Evolutionary conservation across 2,888 invertebrate genomes (phyloP).

Genomic region (Muscina levida): DNA sequence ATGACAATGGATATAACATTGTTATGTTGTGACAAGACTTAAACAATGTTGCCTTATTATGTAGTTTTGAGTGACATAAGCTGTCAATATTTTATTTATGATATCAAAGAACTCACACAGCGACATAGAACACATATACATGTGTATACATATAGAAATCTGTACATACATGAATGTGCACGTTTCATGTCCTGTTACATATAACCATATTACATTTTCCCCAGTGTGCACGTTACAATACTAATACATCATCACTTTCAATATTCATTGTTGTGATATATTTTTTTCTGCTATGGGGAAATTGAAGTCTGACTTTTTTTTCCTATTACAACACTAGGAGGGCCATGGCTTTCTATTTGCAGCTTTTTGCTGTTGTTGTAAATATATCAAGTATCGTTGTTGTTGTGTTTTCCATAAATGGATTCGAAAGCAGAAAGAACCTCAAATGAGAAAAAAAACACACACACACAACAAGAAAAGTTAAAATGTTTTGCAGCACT

Average conservation of each 20-base stretch:
- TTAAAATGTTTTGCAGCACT: constrained; percentile 3
- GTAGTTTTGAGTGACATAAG: constrained; percentile 67
- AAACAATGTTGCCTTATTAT: constrained; percentile 66
- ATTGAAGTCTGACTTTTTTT: constrained; percentile 24
- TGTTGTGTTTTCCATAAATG: constrained; percentile 52
- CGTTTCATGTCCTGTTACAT: neutral
- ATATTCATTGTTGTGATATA: constrained; percentile 11
- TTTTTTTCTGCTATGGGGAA: neutral
- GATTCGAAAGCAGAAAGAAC: constrained; percentile 49
- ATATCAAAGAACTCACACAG: constrained; percentile 40
- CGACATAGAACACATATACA: constrained; percentile 19
- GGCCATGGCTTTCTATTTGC: neutral
- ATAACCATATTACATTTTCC: neutral
- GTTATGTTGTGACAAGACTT: constrained; percentile 60
- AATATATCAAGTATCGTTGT: constrained; percentile 26
- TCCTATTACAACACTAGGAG: too few relatives aligned
- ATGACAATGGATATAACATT: constrained; percentile 35
- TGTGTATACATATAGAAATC: neutral
- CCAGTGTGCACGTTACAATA: neutral
- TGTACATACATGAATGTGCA: neutral
- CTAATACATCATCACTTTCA: constrained; percentile 52
- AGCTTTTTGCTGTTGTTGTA: neutral
- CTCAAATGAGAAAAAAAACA: too few relatives aligned
- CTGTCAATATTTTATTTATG: constrained; percentile 69
- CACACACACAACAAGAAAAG: neutral